Evolutionary conservation across 2,888 invertebrate genomes (phyloP).

Genomic region (Teinopalpus imperialis): DNA sequence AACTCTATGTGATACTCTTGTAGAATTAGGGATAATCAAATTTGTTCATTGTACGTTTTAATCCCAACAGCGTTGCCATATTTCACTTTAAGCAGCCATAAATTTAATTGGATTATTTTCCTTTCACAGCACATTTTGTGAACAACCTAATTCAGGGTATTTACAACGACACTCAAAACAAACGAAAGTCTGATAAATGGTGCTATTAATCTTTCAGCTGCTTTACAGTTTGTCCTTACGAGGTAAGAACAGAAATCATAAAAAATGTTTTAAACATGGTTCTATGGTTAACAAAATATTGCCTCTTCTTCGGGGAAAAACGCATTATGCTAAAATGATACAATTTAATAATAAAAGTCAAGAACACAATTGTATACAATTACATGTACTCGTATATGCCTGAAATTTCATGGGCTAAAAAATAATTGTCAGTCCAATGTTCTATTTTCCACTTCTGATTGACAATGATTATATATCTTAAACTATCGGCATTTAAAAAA

Average conservation of each 20-base stretch:
- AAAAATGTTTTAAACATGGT: slow-evolving; percentile 19
- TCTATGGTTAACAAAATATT: no score
- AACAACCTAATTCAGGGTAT: slow-evolving; percentile 70
- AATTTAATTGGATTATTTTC: slow-evolving; percentile 67
- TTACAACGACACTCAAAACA: slow-evolving; percentile 70
- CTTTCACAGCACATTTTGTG: slow-evolving; percentile 57
- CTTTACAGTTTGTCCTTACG: slow-evolving; percentile 48
- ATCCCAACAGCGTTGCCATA: slow-evolving; percentile 27
- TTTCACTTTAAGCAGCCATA: slow-evolving; percentile 39
- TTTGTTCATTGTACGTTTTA: slow-evolving; percentile 25
- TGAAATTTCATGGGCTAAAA: no score
- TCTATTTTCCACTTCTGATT: no score
- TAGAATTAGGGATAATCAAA: slow-evolving; percentile 23
- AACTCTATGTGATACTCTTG: not conserved
- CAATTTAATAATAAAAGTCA: no score
- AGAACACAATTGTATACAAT: no score
- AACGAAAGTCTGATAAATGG: slow-evolving; percentile 75
- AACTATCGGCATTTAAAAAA: no score
- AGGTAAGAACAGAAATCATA: slow-evolving; percentile 31
- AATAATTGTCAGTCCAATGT: no score
- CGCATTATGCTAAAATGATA: no score
- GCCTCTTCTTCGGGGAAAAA: no score
- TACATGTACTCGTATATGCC: no score
- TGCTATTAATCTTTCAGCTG: slow-evolving; percentile 62
- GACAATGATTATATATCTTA: no score